Base-by-base conservation (phyloP, 1,140 invertebrate genomes). In the Lasioglossum baleicum region DNA sequence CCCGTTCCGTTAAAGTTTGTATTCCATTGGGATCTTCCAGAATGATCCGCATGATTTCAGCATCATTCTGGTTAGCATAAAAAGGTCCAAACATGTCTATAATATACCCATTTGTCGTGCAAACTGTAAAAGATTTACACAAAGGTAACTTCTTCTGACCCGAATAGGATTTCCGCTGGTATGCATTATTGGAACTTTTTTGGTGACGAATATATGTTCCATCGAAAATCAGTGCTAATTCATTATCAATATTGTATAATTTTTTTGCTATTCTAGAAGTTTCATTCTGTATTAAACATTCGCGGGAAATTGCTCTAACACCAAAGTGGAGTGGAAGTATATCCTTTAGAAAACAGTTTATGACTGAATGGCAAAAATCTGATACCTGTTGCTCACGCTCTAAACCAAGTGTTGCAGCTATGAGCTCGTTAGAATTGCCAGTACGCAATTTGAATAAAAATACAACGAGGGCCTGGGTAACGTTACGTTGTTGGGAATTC, bases 131-230 rank as follows among this genome's bases (percentile, higher is more conserved):
- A 35, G 31, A 4, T 35, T 35, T 35, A 35, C 4, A 35, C 4
- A 35, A 35, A 35, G 31, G 31, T 35, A n/a, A 35, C 31, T 4
- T 35, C 4, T 35, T 35, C 4, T 35, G 31, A 35, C 31, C 31
- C 4, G 31, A 35, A 35, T 35, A 35, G 1, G 31, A 35, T 35
- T 35, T 35, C 48, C 81, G n/a, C 76, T 89, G 87, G 40, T 89
- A 90, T 51, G 84, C 78, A 56, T 90, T 91, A 61, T 89, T 90
- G 0, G 71, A 17, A 68, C 86, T 89, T 81, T 90, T 90, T 68
- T 88, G 73, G 71, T 89, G 83, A 7, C 83, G 82, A 56, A 83
- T 72, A 77, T 89, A 88, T 2, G 88, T 90, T 6, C 88, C 87
- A 69, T 89, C 85, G 66, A 80, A 88, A 67, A 89, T 88, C 17